Evolutionary conservation across 2,888 invertebrate species (phyloP).

Genomic region (Sicus ferrugineus): DNA sequence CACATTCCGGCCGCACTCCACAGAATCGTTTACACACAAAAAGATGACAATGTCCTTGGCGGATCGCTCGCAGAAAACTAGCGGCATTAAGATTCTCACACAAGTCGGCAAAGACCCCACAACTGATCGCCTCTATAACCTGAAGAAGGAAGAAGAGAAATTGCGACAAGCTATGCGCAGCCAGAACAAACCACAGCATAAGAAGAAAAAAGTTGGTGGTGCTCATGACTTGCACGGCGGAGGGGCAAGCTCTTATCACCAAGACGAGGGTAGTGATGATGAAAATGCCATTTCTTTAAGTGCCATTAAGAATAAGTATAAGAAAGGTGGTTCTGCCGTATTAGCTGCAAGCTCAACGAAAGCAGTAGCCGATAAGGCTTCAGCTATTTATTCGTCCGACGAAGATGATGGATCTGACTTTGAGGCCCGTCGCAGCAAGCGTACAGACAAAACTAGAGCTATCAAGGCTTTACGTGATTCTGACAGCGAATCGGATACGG

Average conservation of each 20-base stretch:
- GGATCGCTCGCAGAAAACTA: conserved; percentile 91
- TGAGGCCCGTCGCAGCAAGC: conserved; percentile 76
- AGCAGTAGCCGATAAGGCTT: conserved; percentile 49
- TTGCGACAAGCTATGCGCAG: conserved; percentile 84
- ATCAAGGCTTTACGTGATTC: conserved; percentile 83
- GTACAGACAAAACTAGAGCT: conserved; percentile 78
- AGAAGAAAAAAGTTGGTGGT: conserved; percentile 61
- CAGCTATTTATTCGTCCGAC: conserved; percentile 87
- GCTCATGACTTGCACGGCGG: conserved; percentile 63
- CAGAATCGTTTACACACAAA: conserved; percentile 97
- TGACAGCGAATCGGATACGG: conserved; percentile 69
- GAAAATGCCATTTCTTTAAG: conserved; percentile 91
- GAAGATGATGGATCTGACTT: conserved; percentile 80
- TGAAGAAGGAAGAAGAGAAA: conserved; percentile 98
- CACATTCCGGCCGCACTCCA: conserved; percentile 97
- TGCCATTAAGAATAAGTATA: conserved; percentile 95
- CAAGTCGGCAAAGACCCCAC: conserved; percentile 86
- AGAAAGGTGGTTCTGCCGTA: conserved; percentile 67
- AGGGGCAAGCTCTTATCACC: conserved; percentile 64
- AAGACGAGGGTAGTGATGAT: conserved; percentile 88
- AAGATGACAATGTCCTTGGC: conserved; percentile 99
- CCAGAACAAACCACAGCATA: conserved; percentile 67
- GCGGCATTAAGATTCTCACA: conserved; percentile 94
- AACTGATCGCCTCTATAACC: conserved; percentile 86
- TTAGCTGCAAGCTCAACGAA: conserved; percentile 39